A percentile compares a stretch with the other conserved stretches of the same genome.
phyloP scores from a whole-genome alignment of 2,888 invertebrate genomes.

The Stramonita haemastoma region DNA sequence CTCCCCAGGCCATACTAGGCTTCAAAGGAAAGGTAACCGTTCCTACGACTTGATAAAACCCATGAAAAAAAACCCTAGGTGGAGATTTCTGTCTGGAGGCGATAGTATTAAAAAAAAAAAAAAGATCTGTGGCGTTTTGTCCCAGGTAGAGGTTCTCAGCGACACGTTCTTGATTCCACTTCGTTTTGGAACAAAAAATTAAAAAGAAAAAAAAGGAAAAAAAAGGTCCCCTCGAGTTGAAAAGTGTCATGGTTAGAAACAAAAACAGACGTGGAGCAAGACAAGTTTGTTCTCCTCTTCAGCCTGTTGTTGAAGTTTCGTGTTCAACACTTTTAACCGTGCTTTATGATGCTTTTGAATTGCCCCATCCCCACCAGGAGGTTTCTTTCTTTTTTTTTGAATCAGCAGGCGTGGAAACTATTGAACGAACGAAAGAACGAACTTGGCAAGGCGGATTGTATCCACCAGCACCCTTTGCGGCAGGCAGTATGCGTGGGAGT shows the following conservation, averaged over 20 bases:
- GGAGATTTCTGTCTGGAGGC: too few species aligned
- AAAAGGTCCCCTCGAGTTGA: not conserved
- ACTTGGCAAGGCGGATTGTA: too few species aligned
- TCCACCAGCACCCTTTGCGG: too few species aligned
- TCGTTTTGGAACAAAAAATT: not conserved
- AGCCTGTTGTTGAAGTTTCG: not conserved
- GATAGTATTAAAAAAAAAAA: too few species aligned
- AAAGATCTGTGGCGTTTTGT: not conserved
- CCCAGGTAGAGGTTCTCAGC: not conserved
- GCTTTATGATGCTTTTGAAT: not conserved
- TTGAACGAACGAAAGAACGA: too few species aligned
- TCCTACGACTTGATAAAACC: not conserved
- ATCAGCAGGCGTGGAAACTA: too few species aligned
- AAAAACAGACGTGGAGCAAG: not conserved
- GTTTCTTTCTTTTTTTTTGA: not conserved
- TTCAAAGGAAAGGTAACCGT: not conserved
- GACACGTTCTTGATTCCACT: slow-evolving; percentile 11
- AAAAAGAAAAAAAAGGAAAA: too few species aligned
- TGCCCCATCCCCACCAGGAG: not conserved
- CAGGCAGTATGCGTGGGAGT: too few species aligned
- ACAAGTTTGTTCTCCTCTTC: not conserved
- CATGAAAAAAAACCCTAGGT: not conserved
- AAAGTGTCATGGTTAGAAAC: not conserved
- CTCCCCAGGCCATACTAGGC: not conserved
- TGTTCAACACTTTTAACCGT: not conserved